Evolutionary conservation across 2,888 invertebrate species (phyloP).

Genomic region (Chromoteleia sp.): DNA sequence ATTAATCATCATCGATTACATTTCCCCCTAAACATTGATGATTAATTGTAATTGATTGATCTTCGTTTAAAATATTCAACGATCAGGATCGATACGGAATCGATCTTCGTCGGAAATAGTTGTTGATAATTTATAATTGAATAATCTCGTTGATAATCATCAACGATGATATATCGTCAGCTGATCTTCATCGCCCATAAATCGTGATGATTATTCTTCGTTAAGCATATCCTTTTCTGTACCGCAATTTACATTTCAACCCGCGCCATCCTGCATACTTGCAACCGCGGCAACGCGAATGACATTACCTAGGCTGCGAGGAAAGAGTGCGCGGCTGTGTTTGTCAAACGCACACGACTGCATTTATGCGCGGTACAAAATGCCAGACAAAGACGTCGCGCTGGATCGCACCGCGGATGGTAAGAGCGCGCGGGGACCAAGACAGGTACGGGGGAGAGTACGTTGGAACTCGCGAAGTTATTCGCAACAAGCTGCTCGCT

Average conservation of each 20-base stretch:
- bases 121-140: too few species aligned
- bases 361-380: slow-evolving; percentile 39
- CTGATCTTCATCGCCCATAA: background rate
- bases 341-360: slow-evolving; percentile 29
- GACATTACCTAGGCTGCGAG: slow-evolving; percentile 27
- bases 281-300: slow-evolving; percentile 25
- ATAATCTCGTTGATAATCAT: background rate
- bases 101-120: too few species aligned
- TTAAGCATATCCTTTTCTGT: background rate
- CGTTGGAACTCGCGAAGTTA: slow-evolving; percentile 76
- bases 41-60: too few species aligned
- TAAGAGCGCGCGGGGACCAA: slow-evolving; percentile 20
- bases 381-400: slow-evolving; percentile 27
- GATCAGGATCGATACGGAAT: too few species aligned
- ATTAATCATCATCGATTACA: too few species aligned
- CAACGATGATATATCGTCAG: background rate
- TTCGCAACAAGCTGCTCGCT: slow-evolving; percentile 78
- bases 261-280: background rate
- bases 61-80: too few species aligned
- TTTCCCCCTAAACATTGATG: too few species aligned
- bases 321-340: slow-evolving; percentile 26
- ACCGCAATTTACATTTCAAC: slow-evolving; percentile 17
- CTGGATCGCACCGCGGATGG: background rate
- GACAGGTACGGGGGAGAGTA: slow-evolving; percentile 45
- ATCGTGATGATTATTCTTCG: background rate